phyloP scores from a whole-genome alignment of 2,113 vertebrate species.

The Pollachius pollachius region DNA sequence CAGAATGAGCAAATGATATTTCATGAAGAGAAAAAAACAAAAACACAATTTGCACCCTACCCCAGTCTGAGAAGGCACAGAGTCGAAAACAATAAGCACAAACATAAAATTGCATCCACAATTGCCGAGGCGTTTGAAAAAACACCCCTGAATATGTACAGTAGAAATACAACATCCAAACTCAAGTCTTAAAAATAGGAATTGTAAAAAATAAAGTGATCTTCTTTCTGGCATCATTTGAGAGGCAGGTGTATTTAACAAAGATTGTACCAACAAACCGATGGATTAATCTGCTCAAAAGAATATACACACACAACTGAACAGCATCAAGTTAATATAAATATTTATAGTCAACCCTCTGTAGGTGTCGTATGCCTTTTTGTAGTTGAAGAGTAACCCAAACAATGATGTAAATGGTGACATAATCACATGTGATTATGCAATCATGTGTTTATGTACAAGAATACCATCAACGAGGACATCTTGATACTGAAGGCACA shows the following conservation, averaged over 20 bases:
- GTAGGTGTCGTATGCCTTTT: neutral
- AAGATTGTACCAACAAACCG: neutral
- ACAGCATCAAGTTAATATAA: neutral
- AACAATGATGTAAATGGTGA: neutral
- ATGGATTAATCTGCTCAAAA: neutral
- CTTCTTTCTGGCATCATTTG: conserved; percentile 17
- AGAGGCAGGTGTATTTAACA: neutral
- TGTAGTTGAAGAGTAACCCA: neutral
- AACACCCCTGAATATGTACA: neutral
- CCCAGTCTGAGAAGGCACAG: conserved; percentile 82
- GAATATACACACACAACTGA: neutral
- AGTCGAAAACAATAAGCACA: conserved; percentile 60
- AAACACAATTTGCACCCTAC: conserved; percentile 56
- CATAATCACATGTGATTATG: neutral
- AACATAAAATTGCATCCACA: conserved; percentile 46
- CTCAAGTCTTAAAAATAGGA: conserved; percentile 18
- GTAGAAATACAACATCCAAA: conserved; percentile 29
- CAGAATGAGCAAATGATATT: conserved; percentile 24
- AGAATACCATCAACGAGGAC: neutral
- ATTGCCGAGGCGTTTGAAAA: conserved; percentile 27
- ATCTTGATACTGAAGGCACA: neutral
- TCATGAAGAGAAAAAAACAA: conserved; percentile 32
- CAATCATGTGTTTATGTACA: too few relatives aligned
- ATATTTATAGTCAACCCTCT: neutral
- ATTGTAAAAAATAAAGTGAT: conserved; percentile 3